Percentiles rank a stretch among this genome's conserved stretches.
These are phyloP conservation scores for Holothuria scabra DNA, from an alignment of 53 echinoderm and acorn worm species.

Conservation along the genomic window DNA sequence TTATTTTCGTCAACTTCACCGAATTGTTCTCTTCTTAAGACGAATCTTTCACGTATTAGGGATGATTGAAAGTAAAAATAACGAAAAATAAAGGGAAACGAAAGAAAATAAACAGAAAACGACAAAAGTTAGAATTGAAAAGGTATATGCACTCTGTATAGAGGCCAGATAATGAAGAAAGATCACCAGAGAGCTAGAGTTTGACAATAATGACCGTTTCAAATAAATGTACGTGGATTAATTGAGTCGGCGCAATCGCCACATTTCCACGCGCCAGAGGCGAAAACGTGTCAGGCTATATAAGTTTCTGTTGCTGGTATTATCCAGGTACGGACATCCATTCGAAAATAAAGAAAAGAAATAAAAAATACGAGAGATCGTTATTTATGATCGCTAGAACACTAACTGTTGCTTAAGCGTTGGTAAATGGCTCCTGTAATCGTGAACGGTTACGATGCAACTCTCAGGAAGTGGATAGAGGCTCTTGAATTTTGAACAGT, in stretches of 20 bases:
- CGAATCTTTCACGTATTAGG: too few species aligned
- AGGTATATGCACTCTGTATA: slow-evolving; percentile 38
- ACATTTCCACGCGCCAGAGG: slow-evolving; percentile 39
- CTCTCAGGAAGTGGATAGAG: slow-evolving; percentile 23
- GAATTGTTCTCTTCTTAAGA: too few species aligned
- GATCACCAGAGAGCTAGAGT: slow-evolving; percentile 16
- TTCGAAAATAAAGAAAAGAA: slow-evolving; percentile 6
- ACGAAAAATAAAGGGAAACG: not conserved
- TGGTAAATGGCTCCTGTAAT: slow-evolving; percentile 39
- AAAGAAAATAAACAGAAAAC: slow-evolving; percentile 40
- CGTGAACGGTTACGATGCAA: slow-evolving; percentile 26
- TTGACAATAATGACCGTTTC: slow-evolving; percentile 49
- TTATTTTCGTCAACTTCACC: too few species aligned
- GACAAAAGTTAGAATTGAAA: slow-evolving; percentile 29
- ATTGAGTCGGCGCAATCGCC: slow-evolving; percentile 25
- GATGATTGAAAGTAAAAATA: not conserved
- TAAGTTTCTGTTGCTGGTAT: slow-evolving; percentile 24
- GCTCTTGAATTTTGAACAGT: not conserved
- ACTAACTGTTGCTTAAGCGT: slow-evolving; percentile 41
- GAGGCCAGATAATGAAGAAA: slow-evolving; percentile 36
- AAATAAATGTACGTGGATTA: slow-evolving; percentile 49
- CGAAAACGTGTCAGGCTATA: slow-evolving; percentile 42
- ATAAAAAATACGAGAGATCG: slow-evolving; percentile 14
- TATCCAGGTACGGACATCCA: slow-evolving; percentile 22
- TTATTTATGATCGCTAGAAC: slow-evolving; percentile 25